phyloP scores from a whole-genome alignment of 2,888 invertebrate species.

The Drosophila putrida region DNA sequence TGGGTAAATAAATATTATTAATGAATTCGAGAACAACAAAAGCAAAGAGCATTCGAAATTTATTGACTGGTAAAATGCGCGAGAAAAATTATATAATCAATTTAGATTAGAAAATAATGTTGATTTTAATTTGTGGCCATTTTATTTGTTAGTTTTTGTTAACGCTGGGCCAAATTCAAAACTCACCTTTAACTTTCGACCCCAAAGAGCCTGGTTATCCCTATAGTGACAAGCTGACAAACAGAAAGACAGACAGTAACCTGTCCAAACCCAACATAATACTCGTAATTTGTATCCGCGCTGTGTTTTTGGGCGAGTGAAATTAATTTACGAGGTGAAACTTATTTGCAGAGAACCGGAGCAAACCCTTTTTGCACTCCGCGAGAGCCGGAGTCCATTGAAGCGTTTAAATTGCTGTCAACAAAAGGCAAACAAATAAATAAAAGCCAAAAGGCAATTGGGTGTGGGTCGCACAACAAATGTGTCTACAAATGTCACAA shows the following conservation, averaged over 20 bases:
- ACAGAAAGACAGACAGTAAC: conserved; percentile 4
- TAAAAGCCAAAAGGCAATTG: conserved; percentile 61
- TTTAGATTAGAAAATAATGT: conserved; percentile 41
- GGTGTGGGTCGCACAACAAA: conserved; percentile 60
- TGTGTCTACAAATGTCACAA: conserved; percentile 62
- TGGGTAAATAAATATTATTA: conserved; percentile 33
- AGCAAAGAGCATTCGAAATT: conserved; percentile 14
- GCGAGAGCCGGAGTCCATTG: conserved; percentile 61
- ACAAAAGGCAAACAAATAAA: conserved; percentile 81
- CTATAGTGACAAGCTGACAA: not conserved
- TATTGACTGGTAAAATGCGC: not conserved
- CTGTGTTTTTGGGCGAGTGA: conserved; percentile 53
- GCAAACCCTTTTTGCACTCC: conserved; percentile 72
- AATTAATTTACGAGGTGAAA: conserved; percentile 79
- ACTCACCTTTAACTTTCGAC: conserved; percentile 1
- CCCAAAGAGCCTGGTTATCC: conserved; percentile 9
- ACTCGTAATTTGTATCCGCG: conserved; percentile 65
- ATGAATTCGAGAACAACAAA: conserved; percentile 32
- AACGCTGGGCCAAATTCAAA: conserved; percentile 28
- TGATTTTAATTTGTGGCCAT: conserved; percentile 40
- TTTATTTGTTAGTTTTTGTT: conserved; percentile 23
- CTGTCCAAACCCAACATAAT: not conserved
- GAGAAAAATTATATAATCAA: conserved; percentile 48
- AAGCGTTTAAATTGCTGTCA: conserved; percentile 81
- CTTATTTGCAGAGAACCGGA: conserved; percentile 63